Evolutionary conservation across 1,140 invertebrate genomes (phyloP).

Genomic region (Centruroides vittatus): DNA sequence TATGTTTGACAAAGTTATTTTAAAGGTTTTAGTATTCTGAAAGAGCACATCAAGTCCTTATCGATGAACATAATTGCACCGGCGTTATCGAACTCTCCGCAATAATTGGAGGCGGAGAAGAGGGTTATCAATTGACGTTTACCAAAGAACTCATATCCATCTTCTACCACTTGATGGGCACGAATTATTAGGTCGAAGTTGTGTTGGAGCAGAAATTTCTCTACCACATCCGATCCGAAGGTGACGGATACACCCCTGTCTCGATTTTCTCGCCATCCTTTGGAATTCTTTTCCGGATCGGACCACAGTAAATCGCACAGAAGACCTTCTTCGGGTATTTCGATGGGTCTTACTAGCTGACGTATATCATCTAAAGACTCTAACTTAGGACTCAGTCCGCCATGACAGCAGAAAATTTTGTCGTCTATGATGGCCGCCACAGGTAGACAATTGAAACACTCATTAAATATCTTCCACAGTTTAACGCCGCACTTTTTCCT

Average conservation of each 20-base stretch:
- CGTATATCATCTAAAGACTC: conserved; percentile 39
- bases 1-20: no score
- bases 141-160: conserved; percentile 99
- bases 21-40: no score
- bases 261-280: conserved; percentile 94
- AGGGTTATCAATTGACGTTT: conserved; percentile 98
- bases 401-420: conserved; percentile 35
- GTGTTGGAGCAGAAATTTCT: conserved; percentile 99
- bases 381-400: conserved; percentile 34
- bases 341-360: conserved; percentile 39
- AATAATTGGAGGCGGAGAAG: conserved; percentile 98
- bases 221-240: conserved; percentile 98
- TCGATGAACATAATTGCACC: conserved; percentile 99
- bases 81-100: conserved; percentile 98
- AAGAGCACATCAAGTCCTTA: conserved; percentile 40
- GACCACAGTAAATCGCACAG: conserved; percentile 84
- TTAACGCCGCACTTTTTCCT: conserved; percentile 97
- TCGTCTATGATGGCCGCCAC: conserved; percentile 80
- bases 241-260: conserved; percentile 98
- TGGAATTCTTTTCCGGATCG: conserved; percentile 74
- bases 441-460: conserved; percentile 97
- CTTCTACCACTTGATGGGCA: conserved; percentile 99
- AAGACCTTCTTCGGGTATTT: conserved; percentile 50
- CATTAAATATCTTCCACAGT: conserved; percentile 98
- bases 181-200: conserved; percentile 91